Conservation (phyloP, 2,888 invertebrate species). For the Colletes collaris region DNA sequence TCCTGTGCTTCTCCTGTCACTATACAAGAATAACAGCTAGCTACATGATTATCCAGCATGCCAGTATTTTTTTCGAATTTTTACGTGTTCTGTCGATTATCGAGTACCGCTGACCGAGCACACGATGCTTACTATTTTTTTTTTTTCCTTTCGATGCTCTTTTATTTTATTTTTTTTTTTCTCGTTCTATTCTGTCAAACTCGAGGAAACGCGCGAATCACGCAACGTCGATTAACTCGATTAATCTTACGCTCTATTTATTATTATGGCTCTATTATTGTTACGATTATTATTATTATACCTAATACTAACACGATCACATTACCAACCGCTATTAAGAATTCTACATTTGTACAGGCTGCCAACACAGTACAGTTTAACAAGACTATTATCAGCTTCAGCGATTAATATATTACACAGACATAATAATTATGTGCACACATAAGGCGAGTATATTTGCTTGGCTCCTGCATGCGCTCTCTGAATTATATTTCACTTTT, state of each 20-base stretch:
- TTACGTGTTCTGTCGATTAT: conserved; percentile 59
- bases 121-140: conserved; percentile 43
- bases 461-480: conserved; percentile 78
- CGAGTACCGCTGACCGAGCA: conserved; percentile 49
- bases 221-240: conserved; percentile 38
- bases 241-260: conserved; percentile 38
- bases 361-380: conserved; percentile 34
- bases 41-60: conserved; percentile 82
- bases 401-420: conserved; percentile 46
- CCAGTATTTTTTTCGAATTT: conserved; percentile 67
- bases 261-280: conserved; percentile 46
- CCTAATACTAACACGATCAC: conserved; percentile 42
- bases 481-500: conserved; percentile 57
- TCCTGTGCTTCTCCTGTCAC: conserved; percentile 83
- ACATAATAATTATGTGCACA: conserved; percentile 70
- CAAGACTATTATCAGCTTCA: conserved; percentile 43
- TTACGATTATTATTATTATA: conserved; percentile 42
- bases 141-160: background rate
- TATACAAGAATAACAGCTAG: conserved; percentile 82
- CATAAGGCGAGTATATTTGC: conserved; percentile 74
- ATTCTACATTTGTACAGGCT: conserved; percentile 42
- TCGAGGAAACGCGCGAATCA: conserved; percentile 36
- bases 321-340: conserved; percentile 34
- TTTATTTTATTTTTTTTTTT: background rate
- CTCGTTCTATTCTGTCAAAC: background rate